A percentile compares a stretch with the other conserved stretches of the same genome.
Conservation (phyloP, 2,113 vertebrate species). For the Spilogale gracilis region DNA sequence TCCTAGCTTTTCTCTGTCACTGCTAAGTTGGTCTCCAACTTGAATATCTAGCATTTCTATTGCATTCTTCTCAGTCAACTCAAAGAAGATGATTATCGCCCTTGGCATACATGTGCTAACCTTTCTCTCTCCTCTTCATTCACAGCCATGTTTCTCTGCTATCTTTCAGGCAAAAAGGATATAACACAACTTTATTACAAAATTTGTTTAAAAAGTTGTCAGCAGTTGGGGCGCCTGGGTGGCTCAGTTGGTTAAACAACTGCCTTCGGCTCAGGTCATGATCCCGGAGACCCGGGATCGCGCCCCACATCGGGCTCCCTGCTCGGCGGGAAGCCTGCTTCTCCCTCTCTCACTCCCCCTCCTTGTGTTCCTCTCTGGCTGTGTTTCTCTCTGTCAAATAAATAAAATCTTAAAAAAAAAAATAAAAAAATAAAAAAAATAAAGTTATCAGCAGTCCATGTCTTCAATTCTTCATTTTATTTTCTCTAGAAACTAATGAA, state of each 20-base stretch:
- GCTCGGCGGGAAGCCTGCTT: too few species aligned
- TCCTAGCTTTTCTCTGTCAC: not conserved
- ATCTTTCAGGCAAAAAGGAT: not conserved
- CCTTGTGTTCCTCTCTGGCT: too few species aligned
- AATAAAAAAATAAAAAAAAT: too few species aligned
- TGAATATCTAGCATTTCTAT: not conserved
- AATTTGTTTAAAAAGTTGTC: not conserved
- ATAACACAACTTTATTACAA: not conserved
- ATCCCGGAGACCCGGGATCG: too few species aligned
- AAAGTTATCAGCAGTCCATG: not conserved
- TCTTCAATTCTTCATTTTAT: not conserved
- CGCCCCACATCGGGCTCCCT: too few species aligned
- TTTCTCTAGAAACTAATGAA: not conserved
- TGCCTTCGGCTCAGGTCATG: too few species aligned
- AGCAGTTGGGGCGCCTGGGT: not conserved
- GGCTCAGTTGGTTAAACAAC: too few species aligned
- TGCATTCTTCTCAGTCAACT: not conserved
- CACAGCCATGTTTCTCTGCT: not conserved
- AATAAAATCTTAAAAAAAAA: too few species aligned
- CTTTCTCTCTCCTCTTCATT: not conserved
- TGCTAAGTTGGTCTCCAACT: not conserved
- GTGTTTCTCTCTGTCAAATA: too few species aligned
- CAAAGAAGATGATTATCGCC: not conserved
- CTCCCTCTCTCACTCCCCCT: too few species aligned
- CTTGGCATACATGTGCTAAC: not conserved